Conservation (phyloP, 2,113 vertebrate species). For the human (Homo sapiens) region GRCh38 chr3:61336501-61337000, state of each 20-base stretch:
- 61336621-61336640: background rate
- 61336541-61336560: background rate
- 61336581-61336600: background rate
- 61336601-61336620: background rate
- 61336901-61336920: background rate
- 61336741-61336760: background rate
- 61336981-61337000: background rate
- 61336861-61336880: background rate
- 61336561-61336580: background rate
- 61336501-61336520: background rate
- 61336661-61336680: background rate
- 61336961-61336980: background rate
- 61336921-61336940: background rate
- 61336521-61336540: constrained; percentile 5
- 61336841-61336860: background rate
- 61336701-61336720: background rate
- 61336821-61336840: background rate
- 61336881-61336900: background rate
- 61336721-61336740: background rate
- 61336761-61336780: background rate
- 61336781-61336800: background rate
- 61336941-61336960: background rate
- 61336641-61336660: background rate
- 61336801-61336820: background rate
- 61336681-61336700: background rate